These are phyloP conservation scores for Nibea coibor DNA, from an alignment of 2,113 vertebrate species.

Conservation along the genomic window DNA sequence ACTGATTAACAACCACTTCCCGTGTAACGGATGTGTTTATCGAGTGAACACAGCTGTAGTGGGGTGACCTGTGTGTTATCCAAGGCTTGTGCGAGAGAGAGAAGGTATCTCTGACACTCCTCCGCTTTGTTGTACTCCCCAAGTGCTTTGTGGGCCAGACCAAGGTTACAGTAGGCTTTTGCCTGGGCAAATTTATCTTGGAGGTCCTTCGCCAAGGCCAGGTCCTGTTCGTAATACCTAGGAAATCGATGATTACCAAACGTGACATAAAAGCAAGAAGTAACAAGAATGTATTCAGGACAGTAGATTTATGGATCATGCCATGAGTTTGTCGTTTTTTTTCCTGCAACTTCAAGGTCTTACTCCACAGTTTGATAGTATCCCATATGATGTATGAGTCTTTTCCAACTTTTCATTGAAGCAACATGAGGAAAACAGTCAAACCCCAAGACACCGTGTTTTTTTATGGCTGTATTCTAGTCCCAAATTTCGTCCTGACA, in stretches of 20 bases:
- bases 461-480: no score
- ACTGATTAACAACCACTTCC: not conserved
- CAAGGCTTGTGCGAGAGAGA: conserved; percentile 92
- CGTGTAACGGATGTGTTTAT: not conserved
- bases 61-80: conserved; percentile 87
- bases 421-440: no score
- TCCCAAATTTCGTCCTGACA: not conserved
- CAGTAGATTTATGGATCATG: no score
- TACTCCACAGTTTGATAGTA: no score
- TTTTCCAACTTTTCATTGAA: no score
- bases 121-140: conserved; percentile 91
- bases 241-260: not conserved
- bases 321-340: no score
- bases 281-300: no score
- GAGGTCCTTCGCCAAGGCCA: conserved; percentile 94
- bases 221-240: conserved; percentile 93
- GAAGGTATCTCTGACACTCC: conserved; percentile 94
- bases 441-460: no score
- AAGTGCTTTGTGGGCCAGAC: conserved; percentile 94
- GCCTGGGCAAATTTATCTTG: conserved; percentile 96
- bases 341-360: no score
- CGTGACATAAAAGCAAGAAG: not conserved
- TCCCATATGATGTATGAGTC: no score
- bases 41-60: not conserved
- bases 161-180: conserved; percentile 97